Conservation (phyloP, 2,113 vertebrate genomes). For the Eretmochelys imbricata region DNA sequence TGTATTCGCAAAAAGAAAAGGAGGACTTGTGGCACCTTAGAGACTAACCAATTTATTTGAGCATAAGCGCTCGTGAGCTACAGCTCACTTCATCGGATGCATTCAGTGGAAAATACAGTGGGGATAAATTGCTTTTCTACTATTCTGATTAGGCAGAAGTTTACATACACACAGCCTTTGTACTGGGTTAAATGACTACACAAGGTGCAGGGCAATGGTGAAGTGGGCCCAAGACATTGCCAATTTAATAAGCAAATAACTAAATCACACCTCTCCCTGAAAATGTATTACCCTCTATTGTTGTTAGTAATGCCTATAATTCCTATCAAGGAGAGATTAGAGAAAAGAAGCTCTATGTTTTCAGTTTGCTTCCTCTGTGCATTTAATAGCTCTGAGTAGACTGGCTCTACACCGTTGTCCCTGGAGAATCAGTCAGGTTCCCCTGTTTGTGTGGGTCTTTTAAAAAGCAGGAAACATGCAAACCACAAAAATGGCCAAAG, state of each 20-base stretch:
- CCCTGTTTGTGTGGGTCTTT: not conserved
- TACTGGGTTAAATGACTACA: not conserved
- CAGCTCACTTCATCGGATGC: too few relatives aligned
- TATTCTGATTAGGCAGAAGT: not conserved
- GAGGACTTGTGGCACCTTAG: too few relatives aligned
- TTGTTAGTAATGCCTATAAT: not conserved
- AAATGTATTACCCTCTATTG: not conserved
- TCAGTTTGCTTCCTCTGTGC: not conserved
- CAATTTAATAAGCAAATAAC: not conserved
- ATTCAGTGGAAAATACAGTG: too few relatives aligned
- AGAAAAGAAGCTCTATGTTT: not conserved
- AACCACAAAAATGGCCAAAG: not conserved
- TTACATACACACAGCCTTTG: not conserved
- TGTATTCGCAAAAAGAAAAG: too few relatives aligned
- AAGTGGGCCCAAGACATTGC: not conserved
- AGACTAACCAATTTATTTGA: too few relatives aligned
- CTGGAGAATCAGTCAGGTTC: not conserved
- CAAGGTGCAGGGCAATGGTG: not conserved
- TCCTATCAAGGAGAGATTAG: not conserved
- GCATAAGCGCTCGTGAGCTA: too few relatives aligned
- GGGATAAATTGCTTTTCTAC: not conserved
- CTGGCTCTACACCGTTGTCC: not conserved
- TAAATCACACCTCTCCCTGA: not conserved
- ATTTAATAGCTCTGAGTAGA: not conserved
- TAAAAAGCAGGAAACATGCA: not conserved